A percentile compares a stretch with the other conserved stretches of the same genome.
Evolutionary conservation across 2,888 invertebrate species (phyloP).

Genomic region (Epirrita christyi): DNA sequence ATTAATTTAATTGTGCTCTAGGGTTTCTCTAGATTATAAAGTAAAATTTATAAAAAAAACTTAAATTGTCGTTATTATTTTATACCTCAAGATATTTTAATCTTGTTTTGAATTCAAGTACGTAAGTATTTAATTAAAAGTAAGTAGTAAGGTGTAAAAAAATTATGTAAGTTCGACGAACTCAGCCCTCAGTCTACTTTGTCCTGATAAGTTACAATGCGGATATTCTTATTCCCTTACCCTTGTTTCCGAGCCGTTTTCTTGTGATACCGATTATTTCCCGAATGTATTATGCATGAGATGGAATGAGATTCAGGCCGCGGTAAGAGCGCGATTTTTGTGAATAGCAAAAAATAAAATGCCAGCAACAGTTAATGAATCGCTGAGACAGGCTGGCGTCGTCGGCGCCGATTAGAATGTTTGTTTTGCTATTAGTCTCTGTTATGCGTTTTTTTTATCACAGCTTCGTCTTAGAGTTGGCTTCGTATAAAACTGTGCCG

Average conservation of each 20-base stretch:
- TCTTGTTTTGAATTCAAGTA: too few relatives aligned
- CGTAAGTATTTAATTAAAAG: too few relatives aligned
- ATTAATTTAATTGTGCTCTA: too few relatives aligned
- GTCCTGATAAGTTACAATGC: conserved; percentile 31
- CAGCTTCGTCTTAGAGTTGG: too few relatives aligned
- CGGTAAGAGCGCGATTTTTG: conserved; percentile 39
- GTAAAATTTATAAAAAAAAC: too few relatives aligned
- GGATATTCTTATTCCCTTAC: conserved; percentile 41
- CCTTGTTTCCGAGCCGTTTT: conserved; percentile 39
- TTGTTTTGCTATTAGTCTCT: conserved; percentile 43
- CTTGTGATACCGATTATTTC: conserved; percentile 44
- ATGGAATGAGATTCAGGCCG: conserved; percentile 49
- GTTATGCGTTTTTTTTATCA: too few relatives aligned
- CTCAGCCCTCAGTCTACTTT: conserved; percentile 7
- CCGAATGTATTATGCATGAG: conserved; percentile 64
- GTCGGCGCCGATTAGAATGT: conserved; percentile 27
- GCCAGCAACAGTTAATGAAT: conserved; percentile 31
- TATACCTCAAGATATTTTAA: too few relatives aligned
- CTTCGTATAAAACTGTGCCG: too few relatives aligned
- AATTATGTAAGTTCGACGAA: background rate
- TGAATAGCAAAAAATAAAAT: conserved; percentile 46
- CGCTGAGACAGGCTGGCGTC: conserved; percentile 42
- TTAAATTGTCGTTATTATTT: too few relatives aligned
- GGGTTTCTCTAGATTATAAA: too few relatives aligned
- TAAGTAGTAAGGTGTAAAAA: too few relatives aligned